Evolutionary conservation across 2,888 invertebrate species (phyloP).

Genomic region (Spilarctia lutea): DNA sequence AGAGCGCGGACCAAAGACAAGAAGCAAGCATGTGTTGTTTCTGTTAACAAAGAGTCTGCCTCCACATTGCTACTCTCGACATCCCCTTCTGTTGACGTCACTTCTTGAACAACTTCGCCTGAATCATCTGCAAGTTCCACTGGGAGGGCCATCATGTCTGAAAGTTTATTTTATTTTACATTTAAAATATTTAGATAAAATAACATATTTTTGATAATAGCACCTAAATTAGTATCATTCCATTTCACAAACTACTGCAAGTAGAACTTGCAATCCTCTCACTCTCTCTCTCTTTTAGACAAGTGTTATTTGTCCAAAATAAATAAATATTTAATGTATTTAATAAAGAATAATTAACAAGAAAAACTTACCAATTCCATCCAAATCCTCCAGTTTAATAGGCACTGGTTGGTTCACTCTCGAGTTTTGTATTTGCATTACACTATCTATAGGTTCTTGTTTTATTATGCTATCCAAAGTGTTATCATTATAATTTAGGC

Average conservation of each 20-base stretch:
- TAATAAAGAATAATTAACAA: not conserved
- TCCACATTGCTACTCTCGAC: slow-evolving; percentile 13
- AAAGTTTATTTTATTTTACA: slow-evolving; percentile 18
- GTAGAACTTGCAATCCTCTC: not conserved
- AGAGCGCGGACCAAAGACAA: slow-evolving; percentile 95
- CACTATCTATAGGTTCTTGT: slow-evolving; percentile 73
- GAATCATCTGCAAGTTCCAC: slow-evolving; percentile 90
- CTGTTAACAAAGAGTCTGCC: slow-evolving; percentile 82
- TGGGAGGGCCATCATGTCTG: slow-evolving; percentile 92
- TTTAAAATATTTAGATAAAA: not conserved
- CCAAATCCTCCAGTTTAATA: slow-evolving; percentile 81
- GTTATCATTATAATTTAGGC: slow-evolving; percentile 65
- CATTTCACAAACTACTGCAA: not conserved
- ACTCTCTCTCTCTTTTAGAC: no score
- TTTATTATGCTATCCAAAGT: slow-evolving; percentile 71
- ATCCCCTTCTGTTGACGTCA: slow-evolving; percentile 58
- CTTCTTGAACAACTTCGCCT: slow-evolving; percentile 72
- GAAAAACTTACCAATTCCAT: slow-evolving; percentile 77
- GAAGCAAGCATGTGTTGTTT: slow-evolving; percentile 94
- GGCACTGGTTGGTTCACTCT: slow-evolving; percentile 74
- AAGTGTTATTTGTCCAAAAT: not conserved
- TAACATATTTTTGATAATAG: no score
- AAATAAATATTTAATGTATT: not conserved
- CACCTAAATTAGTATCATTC: no score
- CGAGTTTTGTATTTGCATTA: slow-evolving; percentile 57